Evolutionary conservation across 2,113 vertebrate genomes (phyloP).

Genomic region (Sebastes fasciatus): DNA sequence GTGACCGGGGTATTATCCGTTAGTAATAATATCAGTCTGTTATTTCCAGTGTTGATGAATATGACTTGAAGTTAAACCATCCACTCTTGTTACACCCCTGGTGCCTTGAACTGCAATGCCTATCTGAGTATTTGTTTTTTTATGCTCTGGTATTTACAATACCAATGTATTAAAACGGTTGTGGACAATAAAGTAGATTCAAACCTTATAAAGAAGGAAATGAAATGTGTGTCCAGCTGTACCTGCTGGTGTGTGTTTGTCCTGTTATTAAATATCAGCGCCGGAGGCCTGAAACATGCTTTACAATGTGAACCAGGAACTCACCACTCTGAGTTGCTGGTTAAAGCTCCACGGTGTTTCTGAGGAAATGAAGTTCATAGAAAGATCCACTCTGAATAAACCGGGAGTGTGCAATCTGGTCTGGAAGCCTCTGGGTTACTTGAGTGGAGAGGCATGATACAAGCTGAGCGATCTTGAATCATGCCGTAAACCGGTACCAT

Average conservation of each 20-base stretch:
- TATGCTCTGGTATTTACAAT: constrained; percentile 16
- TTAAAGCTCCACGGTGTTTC: neutral
- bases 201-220: neutral
- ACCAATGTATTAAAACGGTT: neutral
- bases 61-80: constrained; percentile 11
- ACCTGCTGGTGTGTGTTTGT: too few species aligned
- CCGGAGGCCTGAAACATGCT: too few species aligned
- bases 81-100: constrained; percentile 20
- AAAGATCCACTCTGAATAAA: neutral
- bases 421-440: neutral
- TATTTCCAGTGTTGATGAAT: neutral
- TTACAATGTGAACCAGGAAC: too few species aligned
- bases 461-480: too few species aligned
- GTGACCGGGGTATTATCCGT: neutral
- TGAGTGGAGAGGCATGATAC: too few species aligned
- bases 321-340: too few species aligned
- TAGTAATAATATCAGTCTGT: neutral
- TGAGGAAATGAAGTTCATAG: neutral
- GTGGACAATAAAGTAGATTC: constrained; percentile 7
- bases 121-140: constrained; percentile 20
- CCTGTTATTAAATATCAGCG: too few species aligned
- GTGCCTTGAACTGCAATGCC: constrained; percentile 64
- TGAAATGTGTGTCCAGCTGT: neutral
- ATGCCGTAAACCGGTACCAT: too few species aligned
- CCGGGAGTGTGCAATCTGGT: neutral